phyloP scores from a whole-genome alignment of 2,113 vertebrate genomes.

The Marmota flaviventris region DNA sequence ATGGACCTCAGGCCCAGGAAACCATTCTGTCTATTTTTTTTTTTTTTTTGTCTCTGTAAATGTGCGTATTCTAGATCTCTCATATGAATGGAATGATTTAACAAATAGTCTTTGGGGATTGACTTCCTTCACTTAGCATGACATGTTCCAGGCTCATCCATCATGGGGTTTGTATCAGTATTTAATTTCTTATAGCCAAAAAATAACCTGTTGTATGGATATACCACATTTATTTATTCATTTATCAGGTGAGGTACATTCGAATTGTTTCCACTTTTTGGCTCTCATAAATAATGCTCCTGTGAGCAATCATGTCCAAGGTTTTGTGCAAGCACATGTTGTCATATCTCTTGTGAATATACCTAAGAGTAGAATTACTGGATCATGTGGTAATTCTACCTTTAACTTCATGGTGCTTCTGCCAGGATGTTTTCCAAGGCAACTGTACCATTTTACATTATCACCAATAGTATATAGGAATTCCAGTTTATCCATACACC shows the following conservation, averaged over 20 bases:
- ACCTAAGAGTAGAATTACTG: neutral
- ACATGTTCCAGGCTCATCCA: neutral
- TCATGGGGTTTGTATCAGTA: neutral
- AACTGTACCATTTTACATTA: neutral
- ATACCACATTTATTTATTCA: neutral
- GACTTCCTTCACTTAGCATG: neutral
- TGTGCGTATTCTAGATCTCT: neutral
- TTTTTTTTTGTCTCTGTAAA: constrained; percentile 1
- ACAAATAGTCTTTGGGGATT: neutral
- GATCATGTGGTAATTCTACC: neutral
- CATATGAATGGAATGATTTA: neutral
- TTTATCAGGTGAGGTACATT: too few species aligned
- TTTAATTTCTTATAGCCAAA: neutral
- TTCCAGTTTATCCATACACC: neutral
- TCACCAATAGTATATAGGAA: too few species aligned
- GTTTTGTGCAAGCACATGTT: neutral
- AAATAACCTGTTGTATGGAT: neutral
- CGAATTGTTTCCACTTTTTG: neutral
- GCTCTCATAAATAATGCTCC: neutral
- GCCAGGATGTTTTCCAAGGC: neutral
- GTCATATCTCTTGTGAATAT: neutral
- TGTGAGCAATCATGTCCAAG: neutral
- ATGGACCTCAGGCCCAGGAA: neutral
- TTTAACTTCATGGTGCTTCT: neutral
- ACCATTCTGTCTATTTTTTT: neutral